These are phyloP conservation scores for Silurus aristotelis DNA, from an alignment of 2,797 vertebrate genomes.

Conservation along the genomic window DNA sequence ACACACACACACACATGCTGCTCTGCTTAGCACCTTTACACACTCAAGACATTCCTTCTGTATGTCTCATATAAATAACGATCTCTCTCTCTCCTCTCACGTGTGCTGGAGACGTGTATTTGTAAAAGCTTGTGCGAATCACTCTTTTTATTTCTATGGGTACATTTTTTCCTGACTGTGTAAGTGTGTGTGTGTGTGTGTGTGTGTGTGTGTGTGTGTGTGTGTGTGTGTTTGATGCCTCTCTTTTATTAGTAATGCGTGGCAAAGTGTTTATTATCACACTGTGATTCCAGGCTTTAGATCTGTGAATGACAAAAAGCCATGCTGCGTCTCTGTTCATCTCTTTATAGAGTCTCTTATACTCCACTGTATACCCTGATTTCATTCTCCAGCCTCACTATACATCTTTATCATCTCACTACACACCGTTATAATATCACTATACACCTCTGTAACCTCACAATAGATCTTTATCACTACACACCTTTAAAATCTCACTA, in stretches of 20 bases:
- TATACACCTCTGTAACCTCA: background rate
- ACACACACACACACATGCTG: background rate
- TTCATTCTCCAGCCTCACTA: background rate
- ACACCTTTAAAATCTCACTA: background rate
- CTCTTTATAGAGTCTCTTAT: background rate
- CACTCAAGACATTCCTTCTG: background rate
- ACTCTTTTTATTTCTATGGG: background rate
- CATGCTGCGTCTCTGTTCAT: background rate
- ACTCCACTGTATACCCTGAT: background rate
- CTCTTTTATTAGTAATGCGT: slow-evolving; percentile 18
- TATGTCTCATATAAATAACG: slow-evolving; percentile 9
- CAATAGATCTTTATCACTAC: background rate
- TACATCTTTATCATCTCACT: background rate
- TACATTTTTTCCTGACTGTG: background rate
- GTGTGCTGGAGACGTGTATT: background rate
- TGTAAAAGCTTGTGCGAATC: background rate
- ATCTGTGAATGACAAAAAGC: background rate
- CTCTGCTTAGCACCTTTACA: slow-evolving; percentile 6
- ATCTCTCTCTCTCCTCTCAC: background rate
- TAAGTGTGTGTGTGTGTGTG: too few relatives aligned
- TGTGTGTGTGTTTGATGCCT: slow-evolving; percentile 25
- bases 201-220: slow-evolving; percentile 19
- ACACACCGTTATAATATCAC: background rate
- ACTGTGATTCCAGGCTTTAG: background rate
- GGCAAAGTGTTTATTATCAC: background rate